These are phyloP conservation scores for Blera fallax DNA, from an alignment of 2,888 invertebrate species.

Conservation along the genomic window DNA sequence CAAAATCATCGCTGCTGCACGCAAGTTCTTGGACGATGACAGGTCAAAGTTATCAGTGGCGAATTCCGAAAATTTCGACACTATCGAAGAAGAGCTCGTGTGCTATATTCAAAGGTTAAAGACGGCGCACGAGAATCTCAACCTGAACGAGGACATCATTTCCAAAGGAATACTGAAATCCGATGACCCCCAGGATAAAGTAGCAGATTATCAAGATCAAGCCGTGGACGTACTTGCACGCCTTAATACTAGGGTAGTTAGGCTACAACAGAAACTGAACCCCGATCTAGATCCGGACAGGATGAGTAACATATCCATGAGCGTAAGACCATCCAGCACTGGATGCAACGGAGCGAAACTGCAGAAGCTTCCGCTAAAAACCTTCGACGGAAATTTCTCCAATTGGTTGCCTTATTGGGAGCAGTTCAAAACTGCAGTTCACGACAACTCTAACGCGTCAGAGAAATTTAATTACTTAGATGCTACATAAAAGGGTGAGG, in stretches of 20 bases:
- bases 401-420: slow-evolving; percentile 32
- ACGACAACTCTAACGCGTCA: slow-evolving; percentile 5
- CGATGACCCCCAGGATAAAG: not conserved
- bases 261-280: not conserved
- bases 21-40: not conserved
- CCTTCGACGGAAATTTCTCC: not conserved
- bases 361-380: no score
- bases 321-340: no score
- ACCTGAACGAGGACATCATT: not conserved
- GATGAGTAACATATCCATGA: no score
- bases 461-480: slow-evolving; percentile 37
- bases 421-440: slow-evolving; percentile 12
- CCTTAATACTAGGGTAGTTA: not conserved
- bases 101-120: not conserved
- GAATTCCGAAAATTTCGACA: not conserved
- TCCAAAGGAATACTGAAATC: not conserved
- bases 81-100: not conserved
- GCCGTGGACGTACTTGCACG: not conserved
- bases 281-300: no score
- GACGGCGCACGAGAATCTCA: not conserved
- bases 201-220: not conserved
- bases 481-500: slow-evolving; percentile 12
- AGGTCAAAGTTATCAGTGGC: not conserved
- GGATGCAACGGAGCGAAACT: no score
- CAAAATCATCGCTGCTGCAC: not conserved